Percentiles rank a stretch among this genome's conserved stretches.
phyloP scores from a whole-genome alignment of 2,797 vertebrate species.

The Erpetoichthys calabaricus region DNA sequence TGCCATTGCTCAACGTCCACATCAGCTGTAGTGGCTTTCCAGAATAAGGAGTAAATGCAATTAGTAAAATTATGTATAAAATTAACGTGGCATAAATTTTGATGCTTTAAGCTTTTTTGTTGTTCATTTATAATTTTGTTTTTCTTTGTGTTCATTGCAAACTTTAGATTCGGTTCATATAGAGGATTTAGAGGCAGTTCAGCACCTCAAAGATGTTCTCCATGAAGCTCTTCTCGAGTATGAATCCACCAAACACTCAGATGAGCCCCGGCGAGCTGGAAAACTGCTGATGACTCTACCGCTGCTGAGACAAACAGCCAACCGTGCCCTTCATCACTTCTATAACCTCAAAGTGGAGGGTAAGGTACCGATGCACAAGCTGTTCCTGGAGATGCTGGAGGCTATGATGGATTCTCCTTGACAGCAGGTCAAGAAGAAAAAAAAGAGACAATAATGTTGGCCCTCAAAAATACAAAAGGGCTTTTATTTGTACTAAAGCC shows the following conservation, averaged over 20 bases:
- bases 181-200: conserved; percentile 78
- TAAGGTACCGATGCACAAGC: conserved; percentile 87
- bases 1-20: no score
- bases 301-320: conserved; percentile 78
- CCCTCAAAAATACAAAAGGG: no score
- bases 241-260: conserved; percentile 58
- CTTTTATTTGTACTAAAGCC: no score
- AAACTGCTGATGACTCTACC: conserved; percentile 78
- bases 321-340: conserved; percentile 77
- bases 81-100: no score
- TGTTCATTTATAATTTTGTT: no score
- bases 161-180: conserved; percentile 75
- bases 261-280: conserved; percentile 59
- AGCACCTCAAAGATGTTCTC: conserved; percentile 75
- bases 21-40: no score
- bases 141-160: no score
- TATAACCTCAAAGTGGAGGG: conserved; percentile 82
- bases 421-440: conserved; percentile 1
- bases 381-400: conserved; percentile 89
- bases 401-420: conserved; percentile 89
- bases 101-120: no score
- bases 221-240: conserved; percentile 79
- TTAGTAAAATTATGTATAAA: no score
- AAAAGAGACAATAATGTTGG: no score
- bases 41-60: no score